Evolutionary conservation across 2,113 vertebrate genomes (phyloP), one percentile per base, ranked within the genome.

Genomic region (Mirza zaza): DNA sequence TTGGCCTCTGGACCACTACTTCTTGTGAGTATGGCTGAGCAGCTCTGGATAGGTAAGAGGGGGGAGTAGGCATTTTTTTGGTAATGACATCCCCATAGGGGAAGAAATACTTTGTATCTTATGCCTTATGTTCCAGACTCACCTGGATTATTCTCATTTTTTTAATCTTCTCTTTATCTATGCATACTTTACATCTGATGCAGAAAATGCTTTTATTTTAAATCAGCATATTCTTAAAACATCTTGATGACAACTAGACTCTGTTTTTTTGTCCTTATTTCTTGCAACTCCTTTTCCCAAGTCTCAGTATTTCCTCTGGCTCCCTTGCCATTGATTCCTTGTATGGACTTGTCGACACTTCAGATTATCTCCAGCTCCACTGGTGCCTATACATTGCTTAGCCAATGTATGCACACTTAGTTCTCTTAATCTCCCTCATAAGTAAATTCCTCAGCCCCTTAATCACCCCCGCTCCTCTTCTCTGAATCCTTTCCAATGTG

Each of bases 401-500:
- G 86, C 83, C 96, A 98, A 97, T 63, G 57, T 96, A 88, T 98
- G 95, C 39, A 85, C 95, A 98, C 97, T 98, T 98, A 97, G 0
- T 32, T 97, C 90, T 97, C 97, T 98, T 98, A 86, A 98, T 98
- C 96, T 98, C 96, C 45, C 48, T 97, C 96, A 89, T 97, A 98
- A 98, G 98, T 98, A 98, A 98, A 81, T 98, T 96, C 86, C 88
- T 98, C 93, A 98, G 90, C 93, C 97, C 96, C 97, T 98, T 97
- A 98, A 92, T 98, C 97, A 97, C 97, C 93, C 96, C 97, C 57
- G 57, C 95, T 97, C 93, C 97, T 97, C 95, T 98, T 99, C 95
- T 97, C 97, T 98, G 98, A 98, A 98, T 98, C 97, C 83, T 94
- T 94, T 97, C 91, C 94, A 97, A 98, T 98, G 97, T 98, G 98